Base-by-base conservation (phyloP, 1,140 invertebrate species). In the Atta colombica region DNA sequence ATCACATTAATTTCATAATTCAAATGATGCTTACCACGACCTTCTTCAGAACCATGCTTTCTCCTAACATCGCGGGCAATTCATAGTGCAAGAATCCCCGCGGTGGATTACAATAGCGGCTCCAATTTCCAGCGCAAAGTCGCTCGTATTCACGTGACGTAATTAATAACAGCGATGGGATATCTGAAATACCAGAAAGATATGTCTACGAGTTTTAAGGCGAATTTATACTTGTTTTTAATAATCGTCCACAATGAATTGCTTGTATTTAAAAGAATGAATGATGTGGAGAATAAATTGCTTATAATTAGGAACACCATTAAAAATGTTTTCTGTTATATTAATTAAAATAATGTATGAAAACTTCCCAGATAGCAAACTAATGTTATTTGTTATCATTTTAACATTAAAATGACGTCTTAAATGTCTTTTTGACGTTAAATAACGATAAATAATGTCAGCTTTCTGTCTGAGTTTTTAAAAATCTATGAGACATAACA, bases 1-100 rank as follows among this genome's bases (percentile, higher is more conserved):
- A 58, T 82, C 53, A 39, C 53, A 82, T 82, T 82, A 82, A 82
- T 82, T 82, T 72, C 35, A 60, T 82, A 72, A 82, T 82, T 82
- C 68, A 82, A 82, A 82, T 60, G 78, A 60, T 10, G 53, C 39
- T 25, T 60, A 71, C 49, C 65, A 25, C 65, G 55, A 71, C 49
- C 68, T 53, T 82, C 53, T 82, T 58, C 51, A 49, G 5, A 72
- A 25, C 14, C 49, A 10, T 55, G 78, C 35, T 10, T 16, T 72
- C 16, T 82, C 35, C 21, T 35, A 65, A 80, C 77, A 69, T 69
- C 31, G 49, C 25, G 28, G 8, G 35, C 35, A 72, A 82, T 82
- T 82, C 66, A 82, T 72, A 82, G 78, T 35, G 31, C 53, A 25
- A 72, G 78, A 72, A 72, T 82, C 78, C 78, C 68, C 68, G 78